These are phyloP conservation scores for Anagyrus pseudococci DNA, from an alignment of 2,888 invertebrate species.

Conservation along the genomic window DNA sequence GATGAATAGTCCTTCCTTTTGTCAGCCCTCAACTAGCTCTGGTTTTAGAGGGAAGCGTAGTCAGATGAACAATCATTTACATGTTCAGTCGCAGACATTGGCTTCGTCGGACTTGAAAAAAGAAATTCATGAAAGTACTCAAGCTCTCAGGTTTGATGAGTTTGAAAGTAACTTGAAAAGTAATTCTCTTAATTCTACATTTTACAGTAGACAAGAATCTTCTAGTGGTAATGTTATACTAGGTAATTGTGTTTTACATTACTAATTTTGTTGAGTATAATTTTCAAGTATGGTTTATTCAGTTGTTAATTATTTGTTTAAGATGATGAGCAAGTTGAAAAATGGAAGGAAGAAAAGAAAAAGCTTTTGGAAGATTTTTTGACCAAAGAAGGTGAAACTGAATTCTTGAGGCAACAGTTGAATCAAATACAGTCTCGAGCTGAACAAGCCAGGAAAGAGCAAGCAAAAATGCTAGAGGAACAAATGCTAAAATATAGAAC, in stretches of 20 bases:
- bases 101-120: conserved; percentile 40
- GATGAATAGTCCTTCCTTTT: not conserved
- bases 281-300: not conserved
- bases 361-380: conserved; percentile 50
- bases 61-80: conserved; percentile 2
- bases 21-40: conserved; percentile 30
- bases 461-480: conserved; percentile 49
- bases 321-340: conserved; percentile 42
- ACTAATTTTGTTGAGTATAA: not conserved
- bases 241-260: conserved; percentile 31
- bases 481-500: conserved; percentile 46
- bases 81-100: conserved; percentile 39
- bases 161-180: conserved; percentile 44
- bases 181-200: conserved; percentile 46
- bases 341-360: conserved; percentile 50
- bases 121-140: conserved; percentile 37
- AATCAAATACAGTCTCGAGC: conserved; percentile 48
- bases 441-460: conserved; percentile 49
- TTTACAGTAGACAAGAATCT: conserved; percentile 34
- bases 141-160: conserved; percentile 41
- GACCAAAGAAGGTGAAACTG: conserved; percentile 54
- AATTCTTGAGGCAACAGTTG: conserved; percentile 50
- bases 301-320: too few species aligned
- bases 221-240: conserved; percentile 38
- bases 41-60: conserved; percentile 13